phyloP scores from a whole-genome alignment of 1,140 invertebrate genomes.

The Bathynomus jamesi region DNA sequence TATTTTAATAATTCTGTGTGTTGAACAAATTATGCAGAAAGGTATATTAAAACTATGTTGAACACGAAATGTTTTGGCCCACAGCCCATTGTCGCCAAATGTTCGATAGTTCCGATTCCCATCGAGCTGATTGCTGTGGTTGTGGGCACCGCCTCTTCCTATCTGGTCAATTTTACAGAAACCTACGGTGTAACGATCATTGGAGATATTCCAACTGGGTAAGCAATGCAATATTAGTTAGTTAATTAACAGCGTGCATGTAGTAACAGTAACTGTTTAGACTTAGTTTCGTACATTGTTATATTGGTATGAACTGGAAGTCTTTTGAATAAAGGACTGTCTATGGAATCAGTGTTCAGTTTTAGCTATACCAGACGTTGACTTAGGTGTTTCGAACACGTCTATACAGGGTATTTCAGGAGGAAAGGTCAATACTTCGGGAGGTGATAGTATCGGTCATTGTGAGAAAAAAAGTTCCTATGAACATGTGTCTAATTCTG shows the following conservation, averaged over 20 bases:
- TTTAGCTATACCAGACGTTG: background rate
- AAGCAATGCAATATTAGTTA: conserved; percentile 40
- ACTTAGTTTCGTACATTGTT: background rate
- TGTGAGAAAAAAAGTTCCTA: no score
- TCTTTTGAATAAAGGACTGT: background rate
- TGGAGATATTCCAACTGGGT: conserved; percentile 71
- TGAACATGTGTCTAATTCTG: no score
- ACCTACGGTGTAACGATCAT: conserved; percentile 57
- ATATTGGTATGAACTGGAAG: background rate
- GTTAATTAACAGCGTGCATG: background rate
- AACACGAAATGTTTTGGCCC: no score
- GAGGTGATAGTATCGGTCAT: no score
- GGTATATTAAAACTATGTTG: no score
- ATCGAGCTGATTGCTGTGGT: conserved; percentile 78
- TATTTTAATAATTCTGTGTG: no score
- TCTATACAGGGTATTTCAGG: no score
- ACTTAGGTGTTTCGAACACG: background rate
- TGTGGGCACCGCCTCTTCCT: conserved; percentile 63
- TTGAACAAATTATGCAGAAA: no score
- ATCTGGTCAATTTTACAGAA: conserved; percentile 51
- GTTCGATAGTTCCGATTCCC: conserved; percentile 65
- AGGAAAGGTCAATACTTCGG: no score
- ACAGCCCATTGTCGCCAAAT: conserved; percentile 64
- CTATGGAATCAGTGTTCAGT: background rate
- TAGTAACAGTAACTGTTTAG: background rate